A percentile compares a stretch with the other conserved stretches of the same genome.
Evolutionary conservation across 1,140 invertebrate genomes (phyloP).

Genomic region (Arctopsyche grandis): DNA sequence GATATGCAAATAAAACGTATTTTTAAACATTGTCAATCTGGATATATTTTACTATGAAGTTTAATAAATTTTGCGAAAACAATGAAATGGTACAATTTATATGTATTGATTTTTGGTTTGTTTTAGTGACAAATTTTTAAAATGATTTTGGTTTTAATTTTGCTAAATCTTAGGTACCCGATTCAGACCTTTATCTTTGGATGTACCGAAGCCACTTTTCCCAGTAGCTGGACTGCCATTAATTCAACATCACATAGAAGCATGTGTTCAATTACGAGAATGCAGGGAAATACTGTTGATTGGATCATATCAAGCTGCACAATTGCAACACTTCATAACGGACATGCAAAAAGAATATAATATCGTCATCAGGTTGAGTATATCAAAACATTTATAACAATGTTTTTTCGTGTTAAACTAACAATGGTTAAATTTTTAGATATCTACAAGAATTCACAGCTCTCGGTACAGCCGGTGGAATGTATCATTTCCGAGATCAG

Average conservation of each 20-base stretch:
- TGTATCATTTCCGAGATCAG: slow-evolving; percentile 98
- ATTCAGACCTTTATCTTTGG: slow-evolving; percentile 95
- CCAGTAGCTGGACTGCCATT: slow-evolving; percentile 94
- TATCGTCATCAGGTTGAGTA: slow-evolving; percentile 83
- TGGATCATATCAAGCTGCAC: slow-evolving; percentile 87
- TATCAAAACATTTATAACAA: no score
- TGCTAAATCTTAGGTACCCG: no score
- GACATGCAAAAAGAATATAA: slow-evolving; percentile 86
- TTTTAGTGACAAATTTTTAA: no score
- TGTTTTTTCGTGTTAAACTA: not conserved
- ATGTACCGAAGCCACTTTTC: slow-evolving; percentile 97
- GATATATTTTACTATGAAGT: no score
- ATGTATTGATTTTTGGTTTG: no score
- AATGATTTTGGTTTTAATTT: no score
- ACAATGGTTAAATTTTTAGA: slow-evolving; percentile 56
- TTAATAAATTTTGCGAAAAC: no score
- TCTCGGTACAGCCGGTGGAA: slow-evolving; percentile 94
- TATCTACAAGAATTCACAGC: slow-evolving; percentile 97
- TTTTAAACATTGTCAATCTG: no score
- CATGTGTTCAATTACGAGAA: slow-evolving; percentile 81
- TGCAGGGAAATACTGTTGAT: slow-evolving; percentile 94
- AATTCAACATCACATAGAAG: slow-evolving; percentile 98
- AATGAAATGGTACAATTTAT: no score
- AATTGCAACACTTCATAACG: slow-evolving; percentile 85
- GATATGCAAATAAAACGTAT: no score